Percentiles rank a stretch among this genome's conserved stretches.
Conservation (phyloP, 2,797 vertebrate genomes). For the Bradypodion ventrale region DNA sequence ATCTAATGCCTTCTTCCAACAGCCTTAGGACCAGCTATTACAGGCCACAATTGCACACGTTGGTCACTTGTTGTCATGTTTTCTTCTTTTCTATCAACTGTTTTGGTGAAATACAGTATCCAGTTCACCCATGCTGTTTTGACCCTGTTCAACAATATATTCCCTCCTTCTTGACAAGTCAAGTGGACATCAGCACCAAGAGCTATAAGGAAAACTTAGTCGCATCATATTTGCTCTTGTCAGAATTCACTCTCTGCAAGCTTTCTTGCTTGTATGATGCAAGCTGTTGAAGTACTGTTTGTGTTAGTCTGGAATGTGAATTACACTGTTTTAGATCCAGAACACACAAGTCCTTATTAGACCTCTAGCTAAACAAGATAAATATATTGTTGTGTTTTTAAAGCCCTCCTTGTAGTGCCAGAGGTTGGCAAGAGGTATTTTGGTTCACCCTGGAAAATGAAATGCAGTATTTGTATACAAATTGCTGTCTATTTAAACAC, state of each 20-base stretch:
- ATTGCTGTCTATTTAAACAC: neutral
- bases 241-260: neutral
- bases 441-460: neutral
- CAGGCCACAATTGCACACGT: neutral
- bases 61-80: neutral
- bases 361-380: neutral
- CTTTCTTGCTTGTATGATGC: neutral
- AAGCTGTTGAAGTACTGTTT: neutral
- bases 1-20: neutral
- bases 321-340: neutral
- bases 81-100: neutral
- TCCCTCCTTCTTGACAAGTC: slow-evolving; percentile 30
- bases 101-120: neutral
- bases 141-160: neutral
- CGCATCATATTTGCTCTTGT: neutral
- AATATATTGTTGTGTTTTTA: neutral
- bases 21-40: neutral
- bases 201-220: neutral
- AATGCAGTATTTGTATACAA: neutral
- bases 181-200: slow-evolving; percentile 12
- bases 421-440: neutral
- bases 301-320: neutral
- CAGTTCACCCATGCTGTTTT: neutral
- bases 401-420: neutral
- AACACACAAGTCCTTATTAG: neutral